These are phyloP conservation scores for Mythimna loreyi DNA, from an alignment of 2,888 invertebrate genomes.

Conservation along the genomic window DNA sequence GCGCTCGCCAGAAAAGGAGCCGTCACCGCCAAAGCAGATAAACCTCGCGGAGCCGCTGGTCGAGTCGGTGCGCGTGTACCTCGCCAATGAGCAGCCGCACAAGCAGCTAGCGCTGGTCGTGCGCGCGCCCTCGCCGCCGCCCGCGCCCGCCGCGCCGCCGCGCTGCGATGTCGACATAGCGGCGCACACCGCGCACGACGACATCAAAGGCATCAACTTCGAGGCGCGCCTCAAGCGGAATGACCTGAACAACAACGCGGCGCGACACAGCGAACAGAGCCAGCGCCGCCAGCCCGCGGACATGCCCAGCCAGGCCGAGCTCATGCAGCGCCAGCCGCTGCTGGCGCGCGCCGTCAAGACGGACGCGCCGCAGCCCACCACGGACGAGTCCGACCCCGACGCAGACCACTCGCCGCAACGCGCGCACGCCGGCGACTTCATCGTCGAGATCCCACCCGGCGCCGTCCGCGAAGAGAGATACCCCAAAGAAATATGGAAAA, in stretches of 20 bases:
- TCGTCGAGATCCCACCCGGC: constrained; percentile 90
- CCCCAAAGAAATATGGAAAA: constrained; percentile 96
- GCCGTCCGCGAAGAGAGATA: constrained; percentile 94
- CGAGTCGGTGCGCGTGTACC: constrained; percentile 87
- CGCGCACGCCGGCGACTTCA: constrained; percentile 82
- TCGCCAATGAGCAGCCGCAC: constrained; percentile 83
- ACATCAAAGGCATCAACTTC: constrained; percentile 88
- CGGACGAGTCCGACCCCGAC: constrained; percentile 88
- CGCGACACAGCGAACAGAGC: constrained; percentile 68
- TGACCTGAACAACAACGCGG: constrained; percentile 90
- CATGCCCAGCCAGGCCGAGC: constrained; percentile 89
- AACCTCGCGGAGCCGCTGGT: constrained; percentile 87
- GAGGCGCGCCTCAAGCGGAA: constrained; percentile 85
- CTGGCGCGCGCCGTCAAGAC: constrained; percentile 84
- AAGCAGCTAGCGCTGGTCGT: constrained; percentile 80
- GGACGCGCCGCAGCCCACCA: constrained; percentile 82
- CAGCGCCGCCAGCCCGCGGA: constrained; percentile 65
- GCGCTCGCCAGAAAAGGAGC: constrained; percentile 84
- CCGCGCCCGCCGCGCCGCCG: constrained; percentile 67
- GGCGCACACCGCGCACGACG: constrained; percentile 82
- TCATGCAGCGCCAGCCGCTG: constrained; percentile 89
- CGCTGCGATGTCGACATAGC: constrained; percentile 86
- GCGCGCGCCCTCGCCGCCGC: constrained; percentile 67
- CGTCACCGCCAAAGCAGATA: constrained; percentile 83
- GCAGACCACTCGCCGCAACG: constrained; percentile 85